A percentile compares a stretch with the other conserved stretches of the same genome.
These are phyloP conservation scores for Standfussiana lucernea DNA, from an alignment of 2,888 invertebrate genomes.

Conservation along the genomic window DNA sequence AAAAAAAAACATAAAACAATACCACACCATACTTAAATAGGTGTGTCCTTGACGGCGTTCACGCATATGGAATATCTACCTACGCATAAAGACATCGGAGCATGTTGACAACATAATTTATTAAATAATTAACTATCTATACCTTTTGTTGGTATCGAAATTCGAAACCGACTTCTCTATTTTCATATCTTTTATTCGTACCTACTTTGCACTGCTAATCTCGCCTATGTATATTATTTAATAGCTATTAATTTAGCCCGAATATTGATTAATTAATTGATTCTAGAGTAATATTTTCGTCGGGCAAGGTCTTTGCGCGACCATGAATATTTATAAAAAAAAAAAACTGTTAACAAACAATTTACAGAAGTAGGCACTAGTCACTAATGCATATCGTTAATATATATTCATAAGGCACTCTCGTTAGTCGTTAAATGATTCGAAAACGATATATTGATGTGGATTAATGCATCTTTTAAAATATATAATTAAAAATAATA, in stretches of 20 bases:
- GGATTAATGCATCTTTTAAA: neutral
- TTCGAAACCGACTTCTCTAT: too few relatives aligned
- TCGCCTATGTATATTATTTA: neutral
- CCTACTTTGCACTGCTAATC: too few relatives aligned
- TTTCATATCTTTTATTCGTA: too few relatives aligned
- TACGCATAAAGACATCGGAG: neutral
- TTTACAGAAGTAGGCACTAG: neutral
- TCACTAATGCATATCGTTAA: constrained; percentile 4
- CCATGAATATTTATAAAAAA: constrained; percentile 31
- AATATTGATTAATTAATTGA: constrained; percentile 13
- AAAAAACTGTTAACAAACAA: constrained; percentile 10
- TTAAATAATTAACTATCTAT: too few relatives aligned
- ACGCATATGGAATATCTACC: neutral
- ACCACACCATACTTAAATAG: neutral
- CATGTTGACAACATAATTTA: neutral
- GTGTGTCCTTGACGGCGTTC: neutral
- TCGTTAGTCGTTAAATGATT: neutral
- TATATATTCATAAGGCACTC: constrained; percentile 11
- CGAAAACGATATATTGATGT: neutral
- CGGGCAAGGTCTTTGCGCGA: constrained; percentile 31
- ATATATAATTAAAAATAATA: too few relatives aligned
- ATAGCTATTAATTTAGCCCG: neutral
- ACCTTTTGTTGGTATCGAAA: too few relatives aligned
- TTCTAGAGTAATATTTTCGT: constrained; percentile 3
- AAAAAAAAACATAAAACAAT: neutral